Conservation (phyloP, 2,797 vertebrate species). For the Naso thynnoides region DNA sequence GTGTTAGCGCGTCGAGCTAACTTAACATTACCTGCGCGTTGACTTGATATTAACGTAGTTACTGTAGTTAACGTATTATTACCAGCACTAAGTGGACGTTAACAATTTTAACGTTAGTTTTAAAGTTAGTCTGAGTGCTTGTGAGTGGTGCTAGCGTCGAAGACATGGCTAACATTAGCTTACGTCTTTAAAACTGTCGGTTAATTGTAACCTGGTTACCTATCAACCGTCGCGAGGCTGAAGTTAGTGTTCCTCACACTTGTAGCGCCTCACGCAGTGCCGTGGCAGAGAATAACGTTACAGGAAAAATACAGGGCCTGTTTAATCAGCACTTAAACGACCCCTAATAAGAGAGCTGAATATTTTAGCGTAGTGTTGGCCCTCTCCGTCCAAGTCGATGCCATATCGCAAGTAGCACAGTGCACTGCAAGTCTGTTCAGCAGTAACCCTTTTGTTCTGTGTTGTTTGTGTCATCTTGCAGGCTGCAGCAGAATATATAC, state of each 20-base stretch:
- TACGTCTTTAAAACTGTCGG: no score
- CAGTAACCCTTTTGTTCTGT: constrained; percentile 48
- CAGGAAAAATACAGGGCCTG: no score
- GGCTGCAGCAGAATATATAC: constrained; percentile 94
- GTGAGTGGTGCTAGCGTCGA: background rate
- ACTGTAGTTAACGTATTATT: no score
- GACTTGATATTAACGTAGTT: no score
- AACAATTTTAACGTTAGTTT: background rate
- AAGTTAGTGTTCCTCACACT: rapidly evolving
- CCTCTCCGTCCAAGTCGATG: background rate
- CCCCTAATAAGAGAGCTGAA: no score
- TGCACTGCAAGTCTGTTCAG: background rate
- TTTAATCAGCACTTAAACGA: no score
- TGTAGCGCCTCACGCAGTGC: background rate
- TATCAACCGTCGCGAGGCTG: no score
- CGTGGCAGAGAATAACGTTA: background rate
- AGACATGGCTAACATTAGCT: background rate
- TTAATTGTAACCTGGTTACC: no score
- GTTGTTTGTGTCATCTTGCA: constrained; percentile 79
- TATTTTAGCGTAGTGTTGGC: no score
- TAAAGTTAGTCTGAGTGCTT: background rate
- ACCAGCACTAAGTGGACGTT: rapidly evolving
- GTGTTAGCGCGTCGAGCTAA: background rate
- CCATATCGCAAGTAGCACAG: no score
- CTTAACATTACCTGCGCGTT: background rate